phyloP scores from a whole-genome alignment of 2,888 invertebrate species.

The Mongoloraphidia duomilia region DNA sequence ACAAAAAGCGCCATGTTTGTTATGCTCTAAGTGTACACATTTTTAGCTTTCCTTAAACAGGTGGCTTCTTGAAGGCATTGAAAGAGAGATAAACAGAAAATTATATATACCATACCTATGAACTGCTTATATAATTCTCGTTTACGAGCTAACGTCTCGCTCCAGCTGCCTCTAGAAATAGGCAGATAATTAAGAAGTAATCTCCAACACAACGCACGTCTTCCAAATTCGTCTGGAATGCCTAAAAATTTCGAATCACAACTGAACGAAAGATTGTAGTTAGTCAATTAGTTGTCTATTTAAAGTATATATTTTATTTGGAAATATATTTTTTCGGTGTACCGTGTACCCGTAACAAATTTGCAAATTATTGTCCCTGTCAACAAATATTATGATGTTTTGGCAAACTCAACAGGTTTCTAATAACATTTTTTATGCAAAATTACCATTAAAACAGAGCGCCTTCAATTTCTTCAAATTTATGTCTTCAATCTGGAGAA shows the following conservation, averaged over 20 bases:
- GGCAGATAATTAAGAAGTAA: slow-evolving; percentile 76
- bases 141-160: slow-evolving; percentile 53
- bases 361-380: neutral
- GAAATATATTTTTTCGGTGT: no score
- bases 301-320: no score
- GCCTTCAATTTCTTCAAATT: slow-evolving; percentile 50
- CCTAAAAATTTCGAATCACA: slow-evolving; percentile 38
- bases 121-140: slow-evolving; percentile 69
- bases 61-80: no score
- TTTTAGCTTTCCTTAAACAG: no score
- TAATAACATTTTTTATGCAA: neutral
- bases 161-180: slow-evolving; percentile 49
- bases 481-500: slow-evolving; percentile 53
- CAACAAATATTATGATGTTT: neutral
- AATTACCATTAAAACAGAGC: slow-evolving; percentile 67
- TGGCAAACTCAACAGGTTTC: neutral
- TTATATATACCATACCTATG: slow-evolving; percentile 39
- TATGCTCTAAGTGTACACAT: no score
- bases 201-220: slow-evolving; percentile 78
- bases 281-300: no score
- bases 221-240: slow-evolving; percentile 74
- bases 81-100: neutral
- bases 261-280: no score
- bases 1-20: no score
- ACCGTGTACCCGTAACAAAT: no score